Conservation (phyloP, 2,888 invertebrate genomes). For the Lasioglossum calceatum region DNA sequence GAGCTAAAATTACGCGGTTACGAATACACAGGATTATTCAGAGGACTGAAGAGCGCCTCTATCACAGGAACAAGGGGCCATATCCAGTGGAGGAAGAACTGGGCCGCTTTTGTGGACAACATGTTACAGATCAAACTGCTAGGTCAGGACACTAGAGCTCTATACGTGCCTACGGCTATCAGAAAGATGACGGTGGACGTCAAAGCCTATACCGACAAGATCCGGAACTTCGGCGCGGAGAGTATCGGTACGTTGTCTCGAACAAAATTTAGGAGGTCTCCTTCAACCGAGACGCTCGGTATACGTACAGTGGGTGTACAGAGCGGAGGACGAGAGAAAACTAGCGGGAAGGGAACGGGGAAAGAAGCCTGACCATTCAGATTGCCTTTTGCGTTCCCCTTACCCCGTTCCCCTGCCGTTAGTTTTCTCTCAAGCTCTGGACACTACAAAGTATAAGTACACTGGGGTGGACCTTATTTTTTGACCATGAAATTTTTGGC, state of each 20-base stretch:
- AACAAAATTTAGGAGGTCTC: background rate
- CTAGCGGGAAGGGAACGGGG: too few species aligned
- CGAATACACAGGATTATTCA: conserved; percentile 83
- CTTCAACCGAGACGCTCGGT: background rate
- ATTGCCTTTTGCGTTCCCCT: too few species aligned
- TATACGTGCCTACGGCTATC: conserved; percentile 87
- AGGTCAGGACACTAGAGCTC: conserved; percentile 82
- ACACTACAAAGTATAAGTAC: too few species aligned
- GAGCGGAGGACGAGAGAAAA: too few species aligned
- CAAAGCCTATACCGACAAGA: conserved; percentile 79
- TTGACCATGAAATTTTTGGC: too few species aligned
- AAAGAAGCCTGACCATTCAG: too few species aligned
- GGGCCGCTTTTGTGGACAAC: conserved; percentile 89
- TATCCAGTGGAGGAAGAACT: conserved; percentile 87
- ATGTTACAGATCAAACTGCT: conserved; percentile 88
- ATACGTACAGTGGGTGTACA: too few species aligned
- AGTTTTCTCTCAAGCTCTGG: too few species aligned
- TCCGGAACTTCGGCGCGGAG: conserved; percentile 70
- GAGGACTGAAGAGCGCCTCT: conserved; percentile 85
- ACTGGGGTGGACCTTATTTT: too few species aligned
- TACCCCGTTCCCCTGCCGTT: too few species aligned
- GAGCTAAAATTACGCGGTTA: too few species aligned
- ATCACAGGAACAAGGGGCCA: conserved; percentile 82
- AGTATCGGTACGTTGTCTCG: conserved; percentile 74
- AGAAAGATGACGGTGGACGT: conserved; percentile 86